A percentile compares a stretch with the other conserved stretches of the same genome.
Evolutionary conservation across 1,140 invertebrate species (phyloP).

Genomic region (Drosophila nigromelanica): DNA sequence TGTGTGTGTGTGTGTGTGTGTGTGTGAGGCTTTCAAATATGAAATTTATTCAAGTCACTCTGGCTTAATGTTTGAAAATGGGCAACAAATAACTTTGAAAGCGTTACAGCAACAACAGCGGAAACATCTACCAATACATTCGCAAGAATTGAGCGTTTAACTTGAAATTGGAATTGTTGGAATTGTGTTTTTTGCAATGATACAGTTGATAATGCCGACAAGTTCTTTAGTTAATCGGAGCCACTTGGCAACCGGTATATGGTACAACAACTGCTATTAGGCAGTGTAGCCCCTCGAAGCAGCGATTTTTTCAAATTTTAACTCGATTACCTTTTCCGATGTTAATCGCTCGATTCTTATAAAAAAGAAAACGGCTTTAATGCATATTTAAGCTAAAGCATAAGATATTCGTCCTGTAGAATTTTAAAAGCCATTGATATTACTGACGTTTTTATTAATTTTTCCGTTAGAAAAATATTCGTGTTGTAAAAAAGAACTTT

Average conservation of each 20-base stretch:
- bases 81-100: conserved; percentile 81
- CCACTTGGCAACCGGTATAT: conserved; percentile 43
- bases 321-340: too few species aligned
- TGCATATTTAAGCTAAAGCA: too few species aligned
- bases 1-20: conserved; percentile 11
- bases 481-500: too few species aligned
- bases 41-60: conserved; percentile 83
- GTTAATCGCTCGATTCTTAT: too few species aligned
- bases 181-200: conserved; percentile 36
- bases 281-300: too few species aligned
- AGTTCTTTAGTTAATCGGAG: conserved; percentile 21
- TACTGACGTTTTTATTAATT: too few species aligned
- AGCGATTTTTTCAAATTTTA: too few species aligned
- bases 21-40: conserved; percentile 68
- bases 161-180: conserved; percentile 26
- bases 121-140: conserved; percentile 14
- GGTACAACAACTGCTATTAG: conserved; percentile 20
- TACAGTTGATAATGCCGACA: conserved; percentile 46
- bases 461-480: too few species aligned
- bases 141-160: conserved; percentile 31
- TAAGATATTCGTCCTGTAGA: too few species aligned
- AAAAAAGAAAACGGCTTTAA: too few species aligned
- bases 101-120: conserved; percentile 55
- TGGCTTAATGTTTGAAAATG: conserved; percentile 82
- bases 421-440: too few species aligned